Evolutionary conservation across 1,140 invertebrate genomes (phyloP).

Genomic region (Linepithema humile): DNA sequence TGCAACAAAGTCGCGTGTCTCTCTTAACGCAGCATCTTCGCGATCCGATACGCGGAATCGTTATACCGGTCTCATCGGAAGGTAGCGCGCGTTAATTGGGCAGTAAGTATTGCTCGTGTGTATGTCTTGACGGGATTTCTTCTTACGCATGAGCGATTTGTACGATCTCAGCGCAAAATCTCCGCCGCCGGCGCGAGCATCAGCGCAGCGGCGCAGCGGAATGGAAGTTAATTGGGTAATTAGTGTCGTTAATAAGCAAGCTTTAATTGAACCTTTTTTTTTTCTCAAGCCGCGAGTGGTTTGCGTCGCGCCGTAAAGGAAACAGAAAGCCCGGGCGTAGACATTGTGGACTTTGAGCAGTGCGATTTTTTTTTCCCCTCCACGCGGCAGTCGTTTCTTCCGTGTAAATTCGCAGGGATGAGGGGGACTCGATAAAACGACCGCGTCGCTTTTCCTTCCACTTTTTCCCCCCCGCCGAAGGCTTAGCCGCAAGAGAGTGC

Average conservation of each 20-base stretch:
- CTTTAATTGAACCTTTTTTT: conserved; percentile 52
- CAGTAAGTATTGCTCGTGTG: conserved; percentile 46
- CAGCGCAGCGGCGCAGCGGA: conserved; percentile 28
- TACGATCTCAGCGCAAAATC: conserved; percentile 8
- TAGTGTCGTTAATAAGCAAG: conserved; percentile 60
- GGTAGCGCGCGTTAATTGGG: conserved; percentile 38
- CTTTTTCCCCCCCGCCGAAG: conserved; percentile 34
- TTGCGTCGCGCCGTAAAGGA: conserved; percentile 23
- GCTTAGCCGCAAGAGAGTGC: conserved; percentile 68
- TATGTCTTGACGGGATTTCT: conserved; percentile 42
- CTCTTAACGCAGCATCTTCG: neutral
- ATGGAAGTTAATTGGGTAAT: conserved; percentile 70
- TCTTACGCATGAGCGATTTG: conserved; percentile 28
- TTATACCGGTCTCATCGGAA: conserved; percentile 1
- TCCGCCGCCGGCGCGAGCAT: neutral
- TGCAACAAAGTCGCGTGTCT: neutral
- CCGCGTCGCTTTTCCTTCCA: conserved; percentile 53
- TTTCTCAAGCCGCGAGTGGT: conserved; percentile 30
- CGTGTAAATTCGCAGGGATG: conserved; percentile 67
- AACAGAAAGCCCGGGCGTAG: neutral
- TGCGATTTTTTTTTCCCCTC: conserved; percentile 50
- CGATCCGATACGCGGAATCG: conserved; percentile 6
- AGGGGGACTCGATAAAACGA: conserved; percentile 70
- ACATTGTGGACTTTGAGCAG: conserved; percentile 52
- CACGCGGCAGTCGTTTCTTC: conserved; percentile 9